Evolutionary conservation across 2,888 invertebrate species (phyloP), one percentile per base, ranked within the genome.

Genomic region (Cosmopolites sordidus): DNA sequence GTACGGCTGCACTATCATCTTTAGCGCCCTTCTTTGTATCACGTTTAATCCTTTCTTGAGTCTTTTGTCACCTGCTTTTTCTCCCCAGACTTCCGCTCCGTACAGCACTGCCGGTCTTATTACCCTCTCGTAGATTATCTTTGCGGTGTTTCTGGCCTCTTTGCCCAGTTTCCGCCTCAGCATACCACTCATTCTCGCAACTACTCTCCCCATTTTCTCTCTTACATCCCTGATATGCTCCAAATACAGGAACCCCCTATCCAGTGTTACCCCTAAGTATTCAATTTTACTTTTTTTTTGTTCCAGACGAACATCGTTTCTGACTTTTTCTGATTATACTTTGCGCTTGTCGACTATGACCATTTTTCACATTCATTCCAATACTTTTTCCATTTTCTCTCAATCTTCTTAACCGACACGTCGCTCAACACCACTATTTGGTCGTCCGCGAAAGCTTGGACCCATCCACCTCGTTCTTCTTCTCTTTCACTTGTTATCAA

Each of bases 401-500:
- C n/a, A n/a, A n/a, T n/a, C n/a, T n/a, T n/a, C n/a, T n/a, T n/a
- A n/a, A n/a, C n/a, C n/a, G n/a, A n/a, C n/a, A n/a, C n/a, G n/a
- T n/a, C n/a, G n/a, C 16, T 8, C 16, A 47, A 15, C 4, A 49
- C 8, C 8, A 43, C 11, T 11, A 49, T 11, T 16, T 49, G 49
- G 43, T 43, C 33, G 22, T 43, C 49, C 15, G 48, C 48, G 14
- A 15, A 48, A n/a, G 48, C 48, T 14, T 43, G 50, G 11, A 5
- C 27, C 22, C 22, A 9, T 12, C 22, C 14, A 5, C 22, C 3
- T 22, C 8, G 4, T 8, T 3, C 22, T 5, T 3, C 8, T 8
- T 8, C 22, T 8, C n/a, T 12, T n/a, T 43, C 3, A 40, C 6
- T 15, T 27, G 15, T n/a, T 41, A 63, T 61, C 64, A 63, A 64